Percentiles rank a stretch among this genome's conserved stretches.
These are phyloP conservation scores for Cantharis nigra DNA, from an alignment of 2,888 invertebrate genomes.

Conservation along the genomic window DNA sequence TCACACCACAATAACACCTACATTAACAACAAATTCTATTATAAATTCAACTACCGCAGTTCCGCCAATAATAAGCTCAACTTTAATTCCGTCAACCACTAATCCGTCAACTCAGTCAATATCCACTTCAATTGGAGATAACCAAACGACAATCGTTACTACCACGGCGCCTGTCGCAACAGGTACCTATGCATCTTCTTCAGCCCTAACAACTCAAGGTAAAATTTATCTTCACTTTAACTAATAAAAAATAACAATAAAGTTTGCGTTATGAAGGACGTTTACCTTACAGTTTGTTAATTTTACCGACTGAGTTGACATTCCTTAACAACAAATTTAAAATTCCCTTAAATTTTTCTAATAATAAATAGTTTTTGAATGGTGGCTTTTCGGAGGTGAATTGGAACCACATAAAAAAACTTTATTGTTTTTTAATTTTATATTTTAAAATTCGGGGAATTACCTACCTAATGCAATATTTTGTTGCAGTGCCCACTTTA, in stretches of 20 bases:
- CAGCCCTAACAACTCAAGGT: background rate
- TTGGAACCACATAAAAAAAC: too few species aligned
- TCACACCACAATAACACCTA: background rate
- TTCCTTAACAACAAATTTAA: background rate
- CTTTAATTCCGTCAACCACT: background rate
- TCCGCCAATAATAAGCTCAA: background rate
- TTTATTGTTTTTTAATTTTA: too few species aligned
- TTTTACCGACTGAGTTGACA: background rate
- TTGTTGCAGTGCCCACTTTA: constrained; percentile 5
- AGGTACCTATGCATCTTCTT: background rate
- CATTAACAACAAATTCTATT: background rate
- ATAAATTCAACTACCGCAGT: constrained; percentile 4
- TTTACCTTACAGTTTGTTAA: background rate
- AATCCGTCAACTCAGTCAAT: background rate
- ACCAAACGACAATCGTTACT: background rate
- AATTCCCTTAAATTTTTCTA: background rate
- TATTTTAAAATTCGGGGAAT: too few species aligned
- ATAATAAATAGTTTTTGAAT: too few species aligned
- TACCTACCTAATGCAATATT: background rate
- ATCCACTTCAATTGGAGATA: background rate
- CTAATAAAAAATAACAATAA: background rate
- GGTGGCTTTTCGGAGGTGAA: too few species aligned
- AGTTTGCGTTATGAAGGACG: background rate
- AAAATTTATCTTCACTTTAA: background rate
- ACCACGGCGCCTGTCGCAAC: background rate